Evolutionary conservation across 2,113 vertebrate species (phyloP), one percentile per base, ranked within the genome.

Genomic region (Centropristis striata): DNA sequence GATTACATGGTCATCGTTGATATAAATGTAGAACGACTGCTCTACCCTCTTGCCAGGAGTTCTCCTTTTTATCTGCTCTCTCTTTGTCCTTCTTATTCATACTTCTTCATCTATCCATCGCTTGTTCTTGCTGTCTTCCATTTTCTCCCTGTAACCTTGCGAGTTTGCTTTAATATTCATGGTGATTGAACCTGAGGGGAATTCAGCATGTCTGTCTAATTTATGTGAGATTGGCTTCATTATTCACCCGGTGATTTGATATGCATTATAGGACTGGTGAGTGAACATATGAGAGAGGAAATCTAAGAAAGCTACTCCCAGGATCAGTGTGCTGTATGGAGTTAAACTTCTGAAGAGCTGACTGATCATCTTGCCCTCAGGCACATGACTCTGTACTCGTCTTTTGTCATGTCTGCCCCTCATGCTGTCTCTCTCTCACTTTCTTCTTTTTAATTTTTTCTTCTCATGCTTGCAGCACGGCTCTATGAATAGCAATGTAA

Each of bases 131-230:
- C 57, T 5, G 47, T 82, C 78, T 66, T 14, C 49, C 64, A 9
- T 1, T 80, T 64, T 85, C 66, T 44, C 25, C 51, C 66, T 65
- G 69, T 86, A 86, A 87, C 86, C 79, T 91, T 85, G 71, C 55
- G 77, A 81, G 81, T 92, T 92, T 87, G 47, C 88, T 89, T 93
- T 90, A 90, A 92, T 92, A 92, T 94, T 90, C 86, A 92, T 83
- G 60, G 82, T 81, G 84, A 88, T 78, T 85, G 66, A 92, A 92
- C 86, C 86, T 86, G 72, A 20, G 73, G 88, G 87, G 86, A 88
- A 89, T 86, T 90, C 85, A 64, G 71, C 67, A 42, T 86, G 90
- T 90, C 90, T 91, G 76, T 80, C 74, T 91, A 88, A 90, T 94
- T 94, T 91, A 91, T 83, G 80, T 81, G 86, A 75, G 85, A 90